Evolutionary conservation across 2,113 vertebrate species (phyloP).

Genomic region (Nannobrachium achirus): DNA sequence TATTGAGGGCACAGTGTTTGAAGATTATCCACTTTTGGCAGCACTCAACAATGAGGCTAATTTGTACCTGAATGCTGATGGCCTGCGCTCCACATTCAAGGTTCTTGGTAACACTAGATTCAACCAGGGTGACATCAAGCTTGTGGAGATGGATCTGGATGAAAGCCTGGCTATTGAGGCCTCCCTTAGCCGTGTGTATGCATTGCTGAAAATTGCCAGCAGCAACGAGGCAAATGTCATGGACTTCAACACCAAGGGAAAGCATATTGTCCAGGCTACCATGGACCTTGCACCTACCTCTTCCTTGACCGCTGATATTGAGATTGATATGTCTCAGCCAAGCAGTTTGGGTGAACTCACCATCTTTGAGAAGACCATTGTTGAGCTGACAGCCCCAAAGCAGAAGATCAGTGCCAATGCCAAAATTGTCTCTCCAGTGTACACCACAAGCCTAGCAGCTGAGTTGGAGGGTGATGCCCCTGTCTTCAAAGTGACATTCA

Average conservation of each 20-base stretch:
- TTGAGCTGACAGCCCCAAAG: constrained; percentile 73
- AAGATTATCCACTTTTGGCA: constrained; percentile 76
- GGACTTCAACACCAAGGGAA: constrained; percentile 74
- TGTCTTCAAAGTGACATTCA: constrained; percentile 76
- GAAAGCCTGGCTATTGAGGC: constrained; percentile 85
- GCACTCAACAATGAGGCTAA: constrained; percentile 80
- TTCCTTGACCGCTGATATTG: constrained; percentile 76
- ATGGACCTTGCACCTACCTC: constrained; percentile 79
- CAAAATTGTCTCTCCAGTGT: constrained; percentile 84
- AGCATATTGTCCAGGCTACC: constrained; percentile 80
- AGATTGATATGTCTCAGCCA: constrained; percentile 81
- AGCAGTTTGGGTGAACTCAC: constrained; percentile 73
- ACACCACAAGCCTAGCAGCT: constrained; percentile 79
- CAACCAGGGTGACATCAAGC: constrained; percentile 60
- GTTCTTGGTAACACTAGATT: constrained; percentile 76
- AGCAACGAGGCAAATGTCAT: constrained; percentile 75
- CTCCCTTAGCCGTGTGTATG: constrained; percentile 77
- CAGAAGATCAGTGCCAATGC: constrained; percentile 81
- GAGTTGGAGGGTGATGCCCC: constrained; percentile 76
- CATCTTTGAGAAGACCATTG: constrained; percentile 72
- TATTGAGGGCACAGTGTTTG: constrained; percentile 78
- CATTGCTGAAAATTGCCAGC: constrained; percentile 78
- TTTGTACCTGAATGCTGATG: constrained; percentile 82
- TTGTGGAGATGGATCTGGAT: constrained; percentile 81
- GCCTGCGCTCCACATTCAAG: constrained; percentile 80